Conservation (phyloP, 2,888 invertebrate species). For the Drosophila colorata region DNA sequence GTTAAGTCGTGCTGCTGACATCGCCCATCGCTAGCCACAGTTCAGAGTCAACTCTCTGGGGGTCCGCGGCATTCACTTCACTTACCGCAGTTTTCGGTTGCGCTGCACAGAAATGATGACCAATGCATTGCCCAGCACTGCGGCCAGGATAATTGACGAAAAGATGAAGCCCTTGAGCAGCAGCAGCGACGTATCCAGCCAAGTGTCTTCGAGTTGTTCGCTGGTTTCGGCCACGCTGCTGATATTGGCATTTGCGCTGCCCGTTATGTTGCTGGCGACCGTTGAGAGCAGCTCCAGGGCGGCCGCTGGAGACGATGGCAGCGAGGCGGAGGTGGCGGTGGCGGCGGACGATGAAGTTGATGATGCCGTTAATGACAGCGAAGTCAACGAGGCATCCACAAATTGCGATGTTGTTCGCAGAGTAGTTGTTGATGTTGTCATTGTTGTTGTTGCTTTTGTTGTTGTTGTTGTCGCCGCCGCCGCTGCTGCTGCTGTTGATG, state of each 20-base stretch:
- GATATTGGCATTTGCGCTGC: conserved; percentile 52
- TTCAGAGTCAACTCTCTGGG: not conserved
- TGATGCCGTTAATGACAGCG: conserved; percentile 67
- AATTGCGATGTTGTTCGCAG: conserved; percentile 60
- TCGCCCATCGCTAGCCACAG: no score
- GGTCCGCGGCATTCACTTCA: conserved; percentile 12
- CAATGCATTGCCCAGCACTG: conserved; percentile 95
- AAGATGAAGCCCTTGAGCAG: conserved; percentile 92
- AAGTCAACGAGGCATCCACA: conserved; percentile 77
- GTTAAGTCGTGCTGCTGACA: no score
- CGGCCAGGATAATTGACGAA: conserved; percentile 94
- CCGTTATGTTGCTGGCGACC: conserved; percentile 60
- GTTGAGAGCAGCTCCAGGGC: conserved; percentile 60
- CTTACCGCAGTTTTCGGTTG: conserved; percentile 85
- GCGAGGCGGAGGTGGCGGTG: conserved; percentile 33
- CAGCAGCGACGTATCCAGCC: conserved; percentile 87
- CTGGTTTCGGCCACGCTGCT: conserved; percentile 38
- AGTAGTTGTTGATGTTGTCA: conserved; percentile 34
- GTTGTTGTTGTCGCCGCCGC: conserved; percentile 24
- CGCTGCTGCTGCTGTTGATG: conserved; percentile 12
- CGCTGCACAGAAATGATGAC: conserved; percentile 87
- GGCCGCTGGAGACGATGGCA: conserved; percentile 38
- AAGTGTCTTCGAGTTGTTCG: conserved; percentile 78
- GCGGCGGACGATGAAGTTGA: conserved; percentile 36
- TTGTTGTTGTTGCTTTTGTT: conserved; percentile 26